Evolutionary conservation across 37 sponge, comb jelly and placozoan genomes (phyloP), one percentile per base, ranked within the genome.

Genomic region (Petrosia ficiformis): DNA sequence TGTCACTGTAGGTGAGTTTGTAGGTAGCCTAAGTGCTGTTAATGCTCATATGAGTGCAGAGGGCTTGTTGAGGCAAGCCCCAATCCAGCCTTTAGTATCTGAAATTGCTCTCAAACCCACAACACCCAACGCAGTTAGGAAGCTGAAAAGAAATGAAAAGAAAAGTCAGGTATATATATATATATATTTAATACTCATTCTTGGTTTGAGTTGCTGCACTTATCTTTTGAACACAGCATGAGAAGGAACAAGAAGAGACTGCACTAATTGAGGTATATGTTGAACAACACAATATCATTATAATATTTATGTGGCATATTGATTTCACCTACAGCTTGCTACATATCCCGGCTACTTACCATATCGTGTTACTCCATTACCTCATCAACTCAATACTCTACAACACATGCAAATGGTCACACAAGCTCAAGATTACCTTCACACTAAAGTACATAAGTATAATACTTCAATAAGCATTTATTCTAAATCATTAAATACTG

Each of bases 271-370:
- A 86, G 65, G 86, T 86, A 69, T 35, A 1, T 34, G 3, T 39
- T 37, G 52, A 42, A 41, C 24, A 42, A 26, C 40, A 36, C 24
- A 71, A 24, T 52, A 43, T 42, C 28, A 19, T 34, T 74, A 39
- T n/a, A n/a, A n/a, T n/a, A n/a, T n/a, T n/a, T n/a, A n/a, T n/a
- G n/a, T n/a, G n/a, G n/a, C n/a, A n/a, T n/a, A n/a, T n/a, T n/a
- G n/a, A 26, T 32, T 36, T 28, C 38, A 26, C 52, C 41, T 74
- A 40, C 64, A 96, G 94, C 77, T 86, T 30, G 93, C 93, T 21
- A 60, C 44, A 2, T 96, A 68, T 41, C 96, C 96, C 33, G 96
- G 96, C 26, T 89, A 74, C 72, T 59, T 2, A 21, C 44, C 66
- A 3, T 40, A 77, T 34, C 34, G 32, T 4, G 71, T 84, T 16